Conservation (phyloP, 35 echinoderm and acorn worm species). For the Ophioderma brevispina region DNA sequence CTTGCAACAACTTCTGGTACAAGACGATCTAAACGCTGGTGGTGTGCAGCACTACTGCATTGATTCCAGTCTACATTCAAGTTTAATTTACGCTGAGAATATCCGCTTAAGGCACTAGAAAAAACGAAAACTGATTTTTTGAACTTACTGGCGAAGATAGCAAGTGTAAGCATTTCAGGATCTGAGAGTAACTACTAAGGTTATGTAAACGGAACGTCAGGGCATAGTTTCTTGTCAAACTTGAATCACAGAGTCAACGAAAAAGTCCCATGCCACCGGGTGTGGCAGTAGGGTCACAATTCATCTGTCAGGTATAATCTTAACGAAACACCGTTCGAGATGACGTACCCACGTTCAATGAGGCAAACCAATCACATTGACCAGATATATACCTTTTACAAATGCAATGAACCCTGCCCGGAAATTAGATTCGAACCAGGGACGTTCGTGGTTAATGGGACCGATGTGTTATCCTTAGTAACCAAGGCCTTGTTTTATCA, state of each 20-base stretch:
- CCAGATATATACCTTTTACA: not conserved
- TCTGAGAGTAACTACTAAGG: not conserved
- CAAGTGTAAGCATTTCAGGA: not conserved
- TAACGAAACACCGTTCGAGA: not conserved
- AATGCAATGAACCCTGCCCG: not conserved
- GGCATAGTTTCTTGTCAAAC: not conserved
- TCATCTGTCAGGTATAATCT: not conserved
- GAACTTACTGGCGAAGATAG: too few species aligned
- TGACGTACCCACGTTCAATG: not conserved
- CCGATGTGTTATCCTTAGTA: not conserved
- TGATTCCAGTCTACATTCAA: too few species aligned
- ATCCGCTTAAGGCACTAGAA: too few species aligned
- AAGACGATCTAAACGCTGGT: too few species aligned
- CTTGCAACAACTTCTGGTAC: too few species aligned
- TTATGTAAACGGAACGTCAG: not conserved
- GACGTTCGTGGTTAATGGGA: not conserved
- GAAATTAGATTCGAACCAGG: not conserved
- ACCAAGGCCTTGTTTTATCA: not conserved
- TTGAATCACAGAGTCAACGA: not conserved
- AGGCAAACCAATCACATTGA: not conserved
- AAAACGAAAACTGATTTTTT: too few species aligned
- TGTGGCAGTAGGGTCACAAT: not conserved
- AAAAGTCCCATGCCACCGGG: not conserved
- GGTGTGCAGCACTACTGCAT: too few species aligned
- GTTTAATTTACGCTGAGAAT: too few species aligned